Evolutionary conservation across 2,888 invertebrate genomes (phyloP).

Genomic region (Beris chalybata): DNA sequence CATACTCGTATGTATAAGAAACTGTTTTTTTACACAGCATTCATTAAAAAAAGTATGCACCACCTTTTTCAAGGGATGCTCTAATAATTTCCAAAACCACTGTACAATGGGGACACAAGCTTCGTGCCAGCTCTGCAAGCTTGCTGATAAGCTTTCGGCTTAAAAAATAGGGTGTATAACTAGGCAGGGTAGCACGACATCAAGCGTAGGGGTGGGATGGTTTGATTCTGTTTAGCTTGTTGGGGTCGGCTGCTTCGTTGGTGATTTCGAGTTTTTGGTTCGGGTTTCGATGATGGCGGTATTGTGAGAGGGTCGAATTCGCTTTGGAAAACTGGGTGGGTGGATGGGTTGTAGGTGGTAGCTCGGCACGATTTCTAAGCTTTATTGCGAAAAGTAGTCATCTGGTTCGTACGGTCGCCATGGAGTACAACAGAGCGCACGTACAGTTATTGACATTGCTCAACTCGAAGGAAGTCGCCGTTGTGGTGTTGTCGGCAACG

Average conservation of each 20-base stretch:
- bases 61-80: constrained; percentile 1
- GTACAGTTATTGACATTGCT: constrained; percentile 12
- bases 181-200: background rate
- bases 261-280: too few species aligned
- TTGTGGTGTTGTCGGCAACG: constrained; percentile 13
- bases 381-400: constrained; percentile 15
- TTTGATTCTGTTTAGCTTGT: background rate
- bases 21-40: background rate
- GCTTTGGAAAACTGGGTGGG: background rate
- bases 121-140: background rate
- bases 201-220: background rate
- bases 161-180: background rate
- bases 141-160: constrained; percentile 10
- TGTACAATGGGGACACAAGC: background rate
- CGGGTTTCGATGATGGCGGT: background rate
- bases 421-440: constrained; percentile 22
- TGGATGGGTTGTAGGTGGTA: background rate
- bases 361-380: constrained; percentile 6
- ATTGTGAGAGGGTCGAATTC: background rate
- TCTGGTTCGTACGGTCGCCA: constrained; percentile 25
- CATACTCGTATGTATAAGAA: background rate
- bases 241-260: background rate
- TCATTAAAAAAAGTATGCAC: background rate
- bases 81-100: constrained; percentile 4
- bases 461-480: constrained; percentile 24